Percentiles rank a stretch among this genome's conserved stretches.
Evolutionary conservation across 2,888 invertebrate species (phyloP).

Genomic region (Sceliomorpha sp.): DNA sequence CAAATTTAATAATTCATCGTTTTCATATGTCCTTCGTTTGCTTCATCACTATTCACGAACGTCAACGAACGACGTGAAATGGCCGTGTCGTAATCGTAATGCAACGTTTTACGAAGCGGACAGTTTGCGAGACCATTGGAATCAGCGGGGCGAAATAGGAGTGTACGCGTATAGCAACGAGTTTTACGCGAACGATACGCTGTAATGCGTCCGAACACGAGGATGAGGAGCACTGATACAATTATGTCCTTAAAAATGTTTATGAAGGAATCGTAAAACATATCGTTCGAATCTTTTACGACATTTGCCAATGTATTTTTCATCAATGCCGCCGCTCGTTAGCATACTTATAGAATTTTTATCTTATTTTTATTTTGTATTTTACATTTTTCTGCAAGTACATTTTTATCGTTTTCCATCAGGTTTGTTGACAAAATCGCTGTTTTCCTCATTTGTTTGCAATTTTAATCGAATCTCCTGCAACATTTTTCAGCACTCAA

Average conservation of each 20-base stretch:
- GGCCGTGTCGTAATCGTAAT: conserved; percentile 73
- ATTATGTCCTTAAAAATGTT: conserved; percentile 40
- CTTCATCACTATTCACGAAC: conserved; percentile 54
- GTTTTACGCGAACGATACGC: conserved; percentile 34
- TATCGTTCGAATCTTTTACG: too few species aligned
- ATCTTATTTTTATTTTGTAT: too few species aligned
- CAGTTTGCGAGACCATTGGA: conserved; percentile 52
- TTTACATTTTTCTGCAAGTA: too few species aligned
- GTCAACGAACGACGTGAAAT: conserved; percentile 57
- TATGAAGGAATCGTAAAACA: conserved; percentile 2
- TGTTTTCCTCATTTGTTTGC: too few species aligned
- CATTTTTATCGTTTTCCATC: too few species aligned
- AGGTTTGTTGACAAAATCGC: too few species aligned
- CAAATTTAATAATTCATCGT: conserved; percentile 73
- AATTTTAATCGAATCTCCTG: too few species aligned
- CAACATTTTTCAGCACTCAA: too few species aligned
- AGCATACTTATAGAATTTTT: too few species aligned
- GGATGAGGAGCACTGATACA: conserved; percentile 16
- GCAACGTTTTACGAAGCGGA: conserved; percentile 70
- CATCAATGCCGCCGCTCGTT: too few species aligned
- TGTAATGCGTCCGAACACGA: conserved; percentile 15
- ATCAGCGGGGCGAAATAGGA: conserved; percentile 33
- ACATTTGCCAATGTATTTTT: too few species aligned
- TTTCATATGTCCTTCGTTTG: conserved; percentile 54
- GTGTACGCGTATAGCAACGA: conserved; percentile 36